Base-by-base conservation (phyloP, 2,797 vertebrate species). In the Neopelma chrysocephalum region DNA sequence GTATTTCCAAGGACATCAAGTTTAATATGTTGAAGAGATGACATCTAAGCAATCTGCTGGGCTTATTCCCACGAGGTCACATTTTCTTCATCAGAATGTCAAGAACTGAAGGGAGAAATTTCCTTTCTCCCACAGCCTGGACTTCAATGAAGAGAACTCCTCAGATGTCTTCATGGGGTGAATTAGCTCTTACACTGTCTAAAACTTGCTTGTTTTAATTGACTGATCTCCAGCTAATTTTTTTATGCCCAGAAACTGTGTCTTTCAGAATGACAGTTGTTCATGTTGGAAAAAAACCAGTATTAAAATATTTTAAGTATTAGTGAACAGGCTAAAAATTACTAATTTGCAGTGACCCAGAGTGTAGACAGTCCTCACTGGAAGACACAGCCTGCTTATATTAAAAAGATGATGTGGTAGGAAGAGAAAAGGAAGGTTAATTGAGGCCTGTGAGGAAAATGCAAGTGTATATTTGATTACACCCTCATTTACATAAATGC, bases 381-480 rank as follows among this genome's bases (percentile, higher is more conserved):
- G 62, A 86, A 90, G 54, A 40, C 47, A 53, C 1, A 81, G 61
- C 9, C 77, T 76, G n/a, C 73, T 86, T 60, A 62, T 20, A 53
- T 27, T 25, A 54, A 81, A 94, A 73, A 92, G 82, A 65, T 15
- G 12, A 69, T 42, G 57, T 48, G 87, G 75, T 8, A 87, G 70
- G 84, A 93, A 90, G 38, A 82, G 73, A 69, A 89, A 93, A 87
- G 82, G 62, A 85, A 94, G 90, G 96, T 96, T 97, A 97, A 97
- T 89, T 87, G 89, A 90, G 92, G 83, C 82, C 82, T 93, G 84
- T 73, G 81, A 94, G 84, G 80, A 92, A 96, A 96, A 94, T 56
- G 89, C 81, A 90, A 94, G 88, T 51, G 51, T 87, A 15, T 91
- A 94, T 95, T 95, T 97, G 96, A 97, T 97, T 97, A 96, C 96